Base-by-base conservation (phyloP, 2,888 invertebrate genomes). In the Imbricaverruca yamaguchii region DNA sequence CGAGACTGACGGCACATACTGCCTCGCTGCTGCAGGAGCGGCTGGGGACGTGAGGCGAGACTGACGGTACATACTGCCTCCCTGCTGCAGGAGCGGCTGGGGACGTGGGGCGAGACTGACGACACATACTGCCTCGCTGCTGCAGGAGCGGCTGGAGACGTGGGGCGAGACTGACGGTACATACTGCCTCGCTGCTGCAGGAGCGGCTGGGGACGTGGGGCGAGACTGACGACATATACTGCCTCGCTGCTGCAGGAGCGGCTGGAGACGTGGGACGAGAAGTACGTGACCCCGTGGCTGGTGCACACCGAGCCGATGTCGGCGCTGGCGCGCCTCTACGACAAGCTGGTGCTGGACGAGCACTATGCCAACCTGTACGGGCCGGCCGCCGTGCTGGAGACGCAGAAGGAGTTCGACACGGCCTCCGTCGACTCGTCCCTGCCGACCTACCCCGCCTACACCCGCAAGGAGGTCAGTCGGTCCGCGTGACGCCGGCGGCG, bases 301-400 rank as follows among this genome's bases (percentile, higher is more conserved):
- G 23, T 82, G n/a, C n/a, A n/a, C 25, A 83, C 61, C n/a, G 53
- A 53, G 65, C 0, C n/a, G 21, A 23, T 56, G 8, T 61, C 55
- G 8, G 0, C n/a, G 7, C 80, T 81, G n/a, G 23, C 55, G 55
- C 55, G 53, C 55, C 69, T 81, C 55, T 82, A 69, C 56, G 79
- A 55, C 56, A 56, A 67, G 10, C 65, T 79, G 21, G 80, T 81
- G 77, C 77, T 77, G 80, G 85, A 85, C 57, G 85, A 85, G 79
- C 85, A 85, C 80, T 85, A 83, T 80, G 85, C 85, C 80, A 85
- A 85, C 80, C 82, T 85, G 39, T 85, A 85, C 81, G 85, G 85
- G 18, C 84, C 85, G 25, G 83, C 85, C 11, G 84, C 84, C 57
- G 84, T 83, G 11, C 83, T 83, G 13, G 85, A 85, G 82, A 84